Percentiles rank a stretch among this genome's conserved stretches.
Evolutionary conservation across 1,140 invertebrate genomes (phyloP).

Genomic region (Magallana ariakensis): DNA sequence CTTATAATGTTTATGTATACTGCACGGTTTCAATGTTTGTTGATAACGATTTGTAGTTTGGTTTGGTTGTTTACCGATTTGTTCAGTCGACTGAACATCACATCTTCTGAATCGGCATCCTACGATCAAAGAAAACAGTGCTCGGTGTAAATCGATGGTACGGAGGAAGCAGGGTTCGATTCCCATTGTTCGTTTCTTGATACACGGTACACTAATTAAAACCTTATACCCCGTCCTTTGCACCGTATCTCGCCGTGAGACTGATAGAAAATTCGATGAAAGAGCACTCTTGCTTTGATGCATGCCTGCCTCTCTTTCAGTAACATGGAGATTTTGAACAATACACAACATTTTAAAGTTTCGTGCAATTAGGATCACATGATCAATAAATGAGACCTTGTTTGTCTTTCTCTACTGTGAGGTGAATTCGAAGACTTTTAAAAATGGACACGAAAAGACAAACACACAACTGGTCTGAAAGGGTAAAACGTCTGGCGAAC

Average conservation of each 20-base stretch:
- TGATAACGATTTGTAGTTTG: too few species aligned
- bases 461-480: neutral
- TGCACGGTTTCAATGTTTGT: too few species aligned
- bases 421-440: constrained; percentile 13
- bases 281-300: neutral
- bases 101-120: neutral
- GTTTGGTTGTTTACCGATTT: too few species aligned
- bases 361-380: neutral
- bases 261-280: neutral
- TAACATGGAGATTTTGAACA: neutral
- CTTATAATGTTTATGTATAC: too few species aligned
- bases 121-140: neutral
- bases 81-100: neutral
- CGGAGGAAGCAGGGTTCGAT: neutral
- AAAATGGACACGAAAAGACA: constrained; percentile 22
- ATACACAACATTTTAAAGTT: constrained; percentile 2
- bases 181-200: neutral
- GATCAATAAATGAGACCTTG: constrained; percentile 15
- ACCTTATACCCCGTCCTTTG: neutral
- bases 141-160: constrained; percentile 2
- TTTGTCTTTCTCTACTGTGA: neutral
- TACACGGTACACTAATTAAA: constrained; percentile 5
- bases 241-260: neutral
- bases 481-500: constrained; percentile 10
- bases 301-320: neutral